Percentiles rank a stretch among this genome's conserved stretches.
Evolutionary conservation across 2,797 vertebrate genomes (phyloP).

Genomic region (Chloroceryle inda): DNA sequence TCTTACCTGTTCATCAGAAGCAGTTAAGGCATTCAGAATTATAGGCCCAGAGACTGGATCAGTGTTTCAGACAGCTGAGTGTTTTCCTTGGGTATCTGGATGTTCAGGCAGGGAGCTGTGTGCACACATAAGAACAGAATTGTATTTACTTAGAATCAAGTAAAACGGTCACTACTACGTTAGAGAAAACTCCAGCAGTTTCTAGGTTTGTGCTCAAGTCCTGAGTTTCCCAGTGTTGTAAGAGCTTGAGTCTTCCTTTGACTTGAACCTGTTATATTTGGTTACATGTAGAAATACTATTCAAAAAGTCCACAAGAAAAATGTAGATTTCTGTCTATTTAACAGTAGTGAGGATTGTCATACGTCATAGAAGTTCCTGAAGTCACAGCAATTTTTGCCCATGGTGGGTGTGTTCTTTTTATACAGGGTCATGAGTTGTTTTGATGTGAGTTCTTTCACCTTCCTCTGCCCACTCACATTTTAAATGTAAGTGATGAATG

Average conservation of each 20-base stretch:
- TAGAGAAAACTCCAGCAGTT: not conserved
- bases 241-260: not conserved
- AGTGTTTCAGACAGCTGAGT: not conserved
- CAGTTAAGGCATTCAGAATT: not conserved
- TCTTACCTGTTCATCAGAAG: rapidly evolving
- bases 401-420: not conserved
- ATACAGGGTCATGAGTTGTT: not conserved
- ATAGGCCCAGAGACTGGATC: not conserved
- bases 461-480: not conserved
- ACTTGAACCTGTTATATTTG: not conserved
- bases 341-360: not conserved
- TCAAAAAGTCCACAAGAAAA: not conserved
- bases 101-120: not conserved
- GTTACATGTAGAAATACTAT: not conserved
- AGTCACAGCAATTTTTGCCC: not conserved
- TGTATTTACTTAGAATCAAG: not conserved
- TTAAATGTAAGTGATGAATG: not conserved
- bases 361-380: not conserved
- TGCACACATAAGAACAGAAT: not conserved
- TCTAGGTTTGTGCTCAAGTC: not conserved
- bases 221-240: not conserved
- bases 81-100: not conserved
- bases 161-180: not conserved
- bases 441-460: not conserved
- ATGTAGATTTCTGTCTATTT: not conserved